These are phyloP conservation scores for Ceramica pisi DNA, from an alignment of 2,888 invertebrate genomes.

Conservation along the genomic window DNA sequence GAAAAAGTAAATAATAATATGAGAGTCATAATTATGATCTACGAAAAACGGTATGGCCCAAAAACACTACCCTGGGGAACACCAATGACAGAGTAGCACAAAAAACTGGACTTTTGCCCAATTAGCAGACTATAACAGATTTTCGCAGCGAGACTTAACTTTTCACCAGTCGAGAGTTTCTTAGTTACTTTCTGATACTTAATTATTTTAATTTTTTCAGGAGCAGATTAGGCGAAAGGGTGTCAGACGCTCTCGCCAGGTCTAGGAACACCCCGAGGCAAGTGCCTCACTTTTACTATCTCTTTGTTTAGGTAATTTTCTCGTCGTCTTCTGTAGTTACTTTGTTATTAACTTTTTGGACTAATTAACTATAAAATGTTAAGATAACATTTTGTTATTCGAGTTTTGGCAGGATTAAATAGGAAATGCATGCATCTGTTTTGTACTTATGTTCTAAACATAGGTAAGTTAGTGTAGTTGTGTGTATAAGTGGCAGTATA, in stretches of 20 bases:
- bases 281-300: constrained; percentile 55
- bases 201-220: constrained; percentile 51
- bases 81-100: constrained; percentile 1
- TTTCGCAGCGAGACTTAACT: neutral
- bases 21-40: neutral
- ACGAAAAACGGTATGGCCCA: neutral
- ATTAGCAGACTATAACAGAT: neutral
- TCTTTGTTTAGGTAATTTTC: constrained; percentile 47
- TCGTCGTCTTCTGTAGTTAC: constrained; percentile 40
- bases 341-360: constrained; percentile 14
- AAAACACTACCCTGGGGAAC: constrained; percentile 6
- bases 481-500: neutral
- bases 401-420: constrained; percentile 5
- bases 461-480: neutral
- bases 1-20: neutral
- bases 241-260: constrained; percentile 58
- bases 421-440: constrained; percentile 28
- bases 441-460: neutral
- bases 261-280: constrained; percentile 60
- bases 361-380: neutral
- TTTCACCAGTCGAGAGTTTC: neutral
- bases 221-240: constrained; percentile 48
- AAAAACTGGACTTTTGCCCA: neutral
- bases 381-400: neutral
- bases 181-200: constrained; percentile 11